Percentiles rank a stretch among this genome's conserved stretches.
Evolutionary conservation across 2,113 vertebrate genomes (phyloP).

Genomic region (Corythaixoides concolor): DNA sequence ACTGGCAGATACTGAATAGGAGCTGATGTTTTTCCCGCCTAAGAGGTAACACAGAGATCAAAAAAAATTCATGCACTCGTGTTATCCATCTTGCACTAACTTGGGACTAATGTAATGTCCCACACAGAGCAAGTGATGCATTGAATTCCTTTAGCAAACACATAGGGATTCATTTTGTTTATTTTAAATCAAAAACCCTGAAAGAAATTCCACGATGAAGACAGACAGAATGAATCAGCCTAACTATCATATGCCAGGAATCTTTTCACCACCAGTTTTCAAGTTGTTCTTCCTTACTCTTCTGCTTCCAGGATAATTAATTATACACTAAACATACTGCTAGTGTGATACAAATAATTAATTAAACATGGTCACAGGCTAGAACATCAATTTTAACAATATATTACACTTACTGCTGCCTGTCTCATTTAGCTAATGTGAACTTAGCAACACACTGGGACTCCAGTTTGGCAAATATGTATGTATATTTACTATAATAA

Average conservation of each 20-base stretch:
- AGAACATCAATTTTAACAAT: slow-evolving; percentile 39
- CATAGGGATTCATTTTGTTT: not conserved
- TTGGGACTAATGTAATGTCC: not conserved
- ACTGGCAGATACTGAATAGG: slow-evolving; percentile 31
- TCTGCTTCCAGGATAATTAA: slow-evolving; percentile 28
- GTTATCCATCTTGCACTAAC: not conserved
- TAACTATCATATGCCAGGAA: not conserved
- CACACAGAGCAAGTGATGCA: not conserved
- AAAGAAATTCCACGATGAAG: not conserved
- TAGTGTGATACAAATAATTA: slow-evolving; percentile 52
- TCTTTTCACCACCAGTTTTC: not conserved
- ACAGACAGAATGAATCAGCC: not conserved
- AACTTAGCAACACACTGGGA: not conserved
- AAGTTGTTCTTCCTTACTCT: not conserved
- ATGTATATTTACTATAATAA: not conserved
- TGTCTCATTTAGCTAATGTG: slow-evolving; percentile 13
- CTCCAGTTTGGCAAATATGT: not conserved
- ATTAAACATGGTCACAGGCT: slow-evolving; percentile 45
- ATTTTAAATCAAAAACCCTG: not conserved
- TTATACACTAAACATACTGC: slow-evolving; percentile 48
- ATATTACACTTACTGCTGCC: slow-evolving; percentile 27
- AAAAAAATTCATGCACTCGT: not conserved
- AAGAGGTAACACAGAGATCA: slow-evolving; percentile 10
- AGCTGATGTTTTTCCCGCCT: slow-evolving; percentile 37
- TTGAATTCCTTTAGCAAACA: not conserved